Base-by-base conservation (phyloP, 2,888 invertebrate genomes). In the Acronicta aceris region DNA sequence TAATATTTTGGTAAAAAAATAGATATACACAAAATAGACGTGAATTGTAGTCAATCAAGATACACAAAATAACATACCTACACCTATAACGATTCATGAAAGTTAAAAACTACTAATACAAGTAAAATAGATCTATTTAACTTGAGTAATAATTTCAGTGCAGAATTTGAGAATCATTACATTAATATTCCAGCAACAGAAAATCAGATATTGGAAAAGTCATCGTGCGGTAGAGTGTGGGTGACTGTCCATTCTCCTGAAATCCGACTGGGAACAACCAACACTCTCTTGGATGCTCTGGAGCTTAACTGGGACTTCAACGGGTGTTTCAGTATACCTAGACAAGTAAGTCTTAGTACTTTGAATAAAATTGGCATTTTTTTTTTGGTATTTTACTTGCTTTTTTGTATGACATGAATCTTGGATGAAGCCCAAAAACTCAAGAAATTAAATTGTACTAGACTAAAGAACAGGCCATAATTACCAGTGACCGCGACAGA, bases 301-400 rank as follows among this genome's bases (percentile, higher is more conserved):
- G 95, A 95, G 70, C 89, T 95, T 43, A 95, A 95, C 78, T 95
- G 95, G 95, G 92, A 95, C 77, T 92, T 94, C 78, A 86, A 74
- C 38, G 87, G 87, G 12, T 95, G 95, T 70, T 83, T 88, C 13
- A 79, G 64, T 40, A 48, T 87, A 41, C 94, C 94, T 7, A 86
- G 68, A 81, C 89, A 91, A 84, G 94, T 94, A 65, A 85, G 81
- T 15, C 1, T 38, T 38, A 2, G 7, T 6, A 38, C 5, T 1
- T 13, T 38, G n/a, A n/a, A n/a, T n/a, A n/a, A n/a, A n/a, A n/a
- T n/a, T n/a, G n/a, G n/a, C n/a, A n/a, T n/a, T n/a, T n/a, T n/a
- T n/a, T n/a, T n/a, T n/a, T n/a, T n/a, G n/a, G n/a, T n/a, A n/a
- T n/a, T n/a, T n/a, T n/a, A n/a, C n/a, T n/a, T n/a, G n/a, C 5